A percentile compares a stretch with the other conserved stretches of the same genome.
These are phyloP conservation scores for Nephotettix cincticeps DNA, from an alignment of 1,140 invertebrate species.

Conservation along the genomic window DNA sequence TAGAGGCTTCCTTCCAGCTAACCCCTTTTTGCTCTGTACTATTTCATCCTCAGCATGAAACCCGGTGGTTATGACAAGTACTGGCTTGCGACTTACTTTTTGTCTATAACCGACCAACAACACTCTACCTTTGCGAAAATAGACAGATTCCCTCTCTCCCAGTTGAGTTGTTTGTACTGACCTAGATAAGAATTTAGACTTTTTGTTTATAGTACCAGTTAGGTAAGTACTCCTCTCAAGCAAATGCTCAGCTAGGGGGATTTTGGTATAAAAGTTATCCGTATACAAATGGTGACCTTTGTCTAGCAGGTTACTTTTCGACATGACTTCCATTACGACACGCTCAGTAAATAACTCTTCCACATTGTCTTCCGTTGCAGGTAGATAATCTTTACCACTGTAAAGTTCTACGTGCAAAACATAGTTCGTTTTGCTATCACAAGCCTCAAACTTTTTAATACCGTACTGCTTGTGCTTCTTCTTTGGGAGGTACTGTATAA, in stretches of 20 bases:
- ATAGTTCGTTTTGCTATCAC: no score
- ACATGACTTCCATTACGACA: background rate
- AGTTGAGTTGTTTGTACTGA: background rate
- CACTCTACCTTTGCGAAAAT: background rate
- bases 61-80: background rate
- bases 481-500: no score
- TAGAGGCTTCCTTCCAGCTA: background rate
- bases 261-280: no score
- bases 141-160: background rate
- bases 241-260: no score
- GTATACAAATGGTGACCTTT: background rate
- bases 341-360: background rate
- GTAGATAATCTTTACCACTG: background rate
- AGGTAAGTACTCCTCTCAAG: background rate
- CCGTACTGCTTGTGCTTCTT: no score
- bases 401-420: no score
- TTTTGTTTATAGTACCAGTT: slow-evolving; percentile 14
- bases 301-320: background rate
- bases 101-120: background rate
- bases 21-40: background rate
- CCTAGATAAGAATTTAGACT: background rate
- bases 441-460: no score
- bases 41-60: background rate
- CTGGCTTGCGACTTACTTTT: background rate
- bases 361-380: background rate